Percentiles rank a stretch among this genome's conserved stretches.
Conservation (phyloP, 2,113 vertebrate species). For the Epinephelus cyanopodus region DNA sequence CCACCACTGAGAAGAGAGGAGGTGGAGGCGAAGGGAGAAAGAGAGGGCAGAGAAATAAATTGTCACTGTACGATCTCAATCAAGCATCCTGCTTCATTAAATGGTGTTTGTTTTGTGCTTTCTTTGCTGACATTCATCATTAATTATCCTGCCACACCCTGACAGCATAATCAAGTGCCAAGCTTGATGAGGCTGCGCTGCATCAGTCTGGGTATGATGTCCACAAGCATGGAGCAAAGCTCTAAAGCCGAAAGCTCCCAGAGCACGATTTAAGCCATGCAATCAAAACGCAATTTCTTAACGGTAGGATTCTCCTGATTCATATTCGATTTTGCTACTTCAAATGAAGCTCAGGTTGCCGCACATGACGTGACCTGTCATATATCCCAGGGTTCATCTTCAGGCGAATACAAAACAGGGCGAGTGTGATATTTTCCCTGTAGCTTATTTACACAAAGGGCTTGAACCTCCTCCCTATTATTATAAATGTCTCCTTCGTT, state of each 20-base stretch:
- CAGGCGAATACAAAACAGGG: slow-evolving; percentile 47
- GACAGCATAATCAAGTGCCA: slow-evolving; percentile 57
- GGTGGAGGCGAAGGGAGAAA: slow-evolving; percentile 3
- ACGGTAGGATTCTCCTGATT: slow-evolving; percentile 45
- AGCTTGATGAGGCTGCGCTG: slow-evolving; percentile 24
- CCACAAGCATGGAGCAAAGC: slow-evolving; percentile 37
- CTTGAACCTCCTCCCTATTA: slow-evolving; percentile 48
- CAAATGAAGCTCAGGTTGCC: slow-evolving; percentile 29
- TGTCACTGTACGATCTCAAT: slow-evolving; percentile 54
- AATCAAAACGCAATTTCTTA: slow-evolving; percentile 58
- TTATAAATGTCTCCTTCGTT: slow-evolving; percentile 50
- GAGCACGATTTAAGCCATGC: slow-evolving; percentile 25
- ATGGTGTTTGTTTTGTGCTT: slow-evolving; percentile 57
- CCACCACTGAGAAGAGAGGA: slow-evolving; percentile 87
- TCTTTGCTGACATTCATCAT: slow-evolving; percentile 55
- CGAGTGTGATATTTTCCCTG: slow-evolving; percentile 39
- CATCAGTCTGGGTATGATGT: slow-evolving; percentile 41
- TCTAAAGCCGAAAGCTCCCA: slow-evolving; percentile 31
- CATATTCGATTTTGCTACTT: slow-evolving; percentile 53
- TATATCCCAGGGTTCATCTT: slow-evolving; percentile 39
- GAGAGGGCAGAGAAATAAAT: slow-evolving; percentile 20
- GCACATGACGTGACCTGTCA: slow-evolving; percentile 44
- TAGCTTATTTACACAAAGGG: slow-evolving; percentile 59
- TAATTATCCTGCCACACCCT: slow-evolving; percentile 63
- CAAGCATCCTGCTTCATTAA: slow-evolving; percentile 23